Evolutionary conservation across 2,113 vertebrate genomes (phyloP).

Genomic region (Neodontobutis hainanensis): DNA sequence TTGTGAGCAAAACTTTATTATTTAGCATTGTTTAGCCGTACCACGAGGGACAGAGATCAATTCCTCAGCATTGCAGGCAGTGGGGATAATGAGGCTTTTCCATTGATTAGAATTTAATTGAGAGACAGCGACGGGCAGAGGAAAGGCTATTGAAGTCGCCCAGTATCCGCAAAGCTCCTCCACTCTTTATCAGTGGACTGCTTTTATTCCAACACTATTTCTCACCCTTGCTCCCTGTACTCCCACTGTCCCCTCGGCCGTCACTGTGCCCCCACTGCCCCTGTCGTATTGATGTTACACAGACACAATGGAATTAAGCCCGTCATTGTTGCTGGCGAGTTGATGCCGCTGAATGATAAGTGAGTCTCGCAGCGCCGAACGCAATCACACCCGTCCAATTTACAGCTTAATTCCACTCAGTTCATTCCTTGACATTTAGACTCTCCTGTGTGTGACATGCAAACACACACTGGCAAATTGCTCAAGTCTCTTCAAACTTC

Average conservation of each 20-base stretch:
- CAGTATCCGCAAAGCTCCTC: constrained; percentile 20
- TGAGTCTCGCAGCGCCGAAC: constrained; percentile 18
- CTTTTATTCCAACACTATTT: constrained; percentile 19
- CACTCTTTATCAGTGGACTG: constrained; percentile 20
- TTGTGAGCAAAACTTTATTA: constrained; percentile 35
- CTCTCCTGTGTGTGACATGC: constrained; percentile 10
- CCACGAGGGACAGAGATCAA: constrained; percentile 64
- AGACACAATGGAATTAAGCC: constrained; percentile 27
- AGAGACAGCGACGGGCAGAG: constrained; percentile 60
- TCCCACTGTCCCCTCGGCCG: background rate
- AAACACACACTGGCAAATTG: constrained; percentile 28
- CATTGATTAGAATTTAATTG: constrained; percentile 76
- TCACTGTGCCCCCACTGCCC: background rate
- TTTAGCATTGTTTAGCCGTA: constrained; percentile 44
- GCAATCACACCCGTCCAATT: constrained; percentile 57
- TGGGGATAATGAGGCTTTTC: constrained; percentile 72
- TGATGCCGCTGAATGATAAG: constrained; percentile 50
- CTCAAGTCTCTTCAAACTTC: constrained; percentile 30
- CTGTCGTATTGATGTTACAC: constrained; percentile 3
- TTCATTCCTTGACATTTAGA: constrained; percentile 27
- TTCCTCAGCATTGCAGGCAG: constrained; percentile 61
- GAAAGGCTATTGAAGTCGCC: constrained; percentile 59
- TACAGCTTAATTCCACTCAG: constrained; percentile 55
- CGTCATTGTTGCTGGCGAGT: constrained; percentile 15
- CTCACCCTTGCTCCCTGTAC: background rate